Base-by-base conservation (phyloP, 2,888 invertebrate species). In the Drosophila neonasuta region DNA sequence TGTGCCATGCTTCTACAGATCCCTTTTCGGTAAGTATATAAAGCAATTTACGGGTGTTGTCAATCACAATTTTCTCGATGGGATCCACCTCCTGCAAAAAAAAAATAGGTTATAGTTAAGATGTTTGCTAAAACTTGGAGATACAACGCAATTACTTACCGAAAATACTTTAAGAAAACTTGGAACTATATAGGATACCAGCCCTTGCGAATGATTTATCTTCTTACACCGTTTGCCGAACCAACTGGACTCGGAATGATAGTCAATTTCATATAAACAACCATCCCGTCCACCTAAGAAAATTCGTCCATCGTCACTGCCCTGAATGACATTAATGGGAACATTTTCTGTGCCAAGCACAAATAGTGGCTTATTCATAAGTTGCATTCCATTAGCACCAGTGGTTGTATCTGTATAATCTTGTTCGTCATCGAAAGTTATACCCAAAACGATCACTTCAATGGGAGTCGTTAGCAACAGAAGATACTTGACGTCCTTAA, bases 271-370 rank as follows among this genome's bases (percentile, higher is more conserved):
- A 92, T 97, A 98, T 1, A 99, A 92, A 80, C 95, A 96, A 9
- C 98, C 98, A 92, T 99, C 98, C 89, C 96, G 96, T 20, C 97
- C 97, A 17, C 98, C 98, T 90, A 99, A 93, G 90, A 99, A 99
- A 80, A 99, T 96, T 73, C 99, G 93, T 0, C 99, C 99, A 81
- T 93, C 93, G 11, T 93, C 92, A 3, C 96, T 96, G 17, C 97
- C 96, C 64, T 94, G 93, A 58, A 99, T 95, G 62, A 95, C 94
- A 82, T 95, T 94, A 88, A 98, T 95, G 54, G 95, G 94, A 20
- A 96, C 93, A 77, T 96, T 97, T 91, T 97, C 99, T 13, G 97
- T 97, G 1, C 97, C 95, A 44, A 98, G 92, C 3, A 96, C 95
- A 92, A 97, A 98, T 56, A 99, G 95, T n/a, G 98, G 97, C 88